phyloP scores from a whole-genome alignment of 53 echinoderm and acorn worm genomes.

The Echinometra lucunter region DNA sequence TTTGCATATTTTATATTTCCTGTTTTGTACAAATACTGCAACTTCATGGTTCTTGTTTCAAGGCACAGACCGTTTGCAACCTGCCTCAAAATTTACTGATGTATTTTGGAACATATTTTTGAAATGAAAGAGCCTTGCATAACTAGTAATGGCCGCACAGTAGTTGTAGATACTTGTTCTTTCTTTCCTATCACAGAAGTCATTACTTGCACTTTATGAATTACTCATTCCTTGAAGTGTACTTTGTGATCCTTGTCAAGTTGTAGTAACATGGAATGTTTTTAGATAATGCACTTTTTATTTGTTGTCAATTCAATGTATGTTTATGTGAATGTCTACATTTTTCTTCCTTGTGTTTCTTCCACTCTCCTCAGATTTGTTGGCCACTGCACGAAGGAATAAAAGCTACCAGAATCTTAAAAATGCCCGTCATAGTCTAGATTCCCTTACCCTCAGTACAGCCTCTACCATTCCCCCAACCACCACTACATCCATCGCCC shows the following conservation, averaged over 20 bases:
- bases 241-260: background rate
- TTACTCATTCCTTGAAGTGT: background rate
- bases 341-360: slow-evolving; percentile 25
- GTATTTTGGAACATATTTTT: background rate
- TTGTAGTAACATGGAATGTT: slow-evolving; percentile 8
- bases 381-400: slow-evolving; percentile 62
- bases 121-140: background rate
- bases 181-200: background rate
- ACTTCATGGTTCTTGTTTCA: background rate
- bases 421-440: slow-evolving; percentile 65
- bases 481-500: background rate
- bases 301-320: background rate
- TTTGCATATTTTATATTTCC: background rate
- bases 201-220: background rate
- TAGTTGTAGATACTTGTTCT: background rate
- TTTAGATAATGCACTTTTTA: background rate
- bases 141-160: background rate
- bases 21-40: background rate
- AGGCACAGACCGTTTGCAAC: background rate
- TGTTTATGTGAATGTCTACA: slow-evolving; percentile 52
- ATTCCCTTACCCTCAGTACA: slow-evolving; percentile 57
- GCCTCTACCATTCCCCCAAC: background rate
- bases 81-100: background rate
- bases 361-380: slow-evolving; percentile 64
- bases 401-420: slow-evolving; percentile 59